A percentile compares a stretch with the other conserved stretches of the same genome.
Conservation (phyloP, 53 echinoderm and acorn worm species). For the Antedon mediterranea region DNA sequence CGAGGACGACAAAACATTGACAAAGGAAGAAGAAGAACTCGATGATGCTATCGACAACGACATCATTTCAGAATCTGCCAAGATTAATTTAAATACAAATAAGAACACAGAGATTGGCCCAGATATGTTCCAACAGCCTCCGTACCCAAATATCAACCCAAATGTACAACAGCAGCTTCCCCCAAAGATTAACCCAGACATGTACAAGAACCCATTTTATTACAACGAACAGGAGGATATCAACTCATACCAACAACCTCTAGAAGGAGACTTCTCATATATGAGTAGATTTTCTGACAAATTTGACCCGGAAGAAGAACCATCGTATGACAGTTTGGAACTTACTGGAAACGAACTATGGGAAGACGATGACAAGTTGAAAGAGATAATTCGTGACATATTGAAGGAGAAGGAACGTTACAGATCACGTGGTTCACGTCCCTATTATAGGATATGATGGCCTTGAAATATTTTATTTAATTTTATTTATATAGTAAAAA, state of each 20-base stretch:
- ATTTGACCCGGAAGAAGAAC: background rate
- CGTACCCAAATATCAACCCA: too few relatives aligned
- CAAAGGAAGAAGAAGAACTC: conserved; percentile 7
- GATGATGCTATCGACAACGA: conserved; percentile 17
- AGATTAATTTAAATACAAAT: background rate
- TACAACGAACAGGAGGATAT: background rate
- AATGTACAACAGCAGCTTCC: too few relatives aligned
- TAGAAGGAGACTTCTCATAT: background rate
- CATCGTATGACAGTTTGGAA: background rate
- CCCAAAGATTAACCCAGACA: background rate
- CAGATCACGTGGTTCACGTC: background rate
- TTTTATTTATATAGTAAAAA: too few relatives aligned
- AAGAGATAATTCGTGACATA: background rate
- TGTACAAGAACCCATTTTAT: background rate
- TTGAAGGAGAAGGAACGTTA: background rate
- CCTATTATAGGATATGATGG: background rate
- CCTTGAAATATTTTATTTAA: too few relatives aligned
- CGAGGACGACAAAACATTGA: conserved; percentile 24
- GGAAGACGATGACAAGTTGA: background rate
- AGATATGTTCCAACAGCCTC: background rate
- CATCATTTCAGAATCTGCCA: background rate
- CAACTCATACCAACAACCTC: background rate
- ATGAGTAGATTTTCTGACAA: background rate
- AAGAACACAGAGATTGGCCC: background rate
- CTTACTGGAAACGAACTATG: background rate